Evolutionary conservation across 1,140 invertebrate genomes (phyloP), one percentile per base, ranked within the genome.

Genomic region (Ceratina australensis): DNA sequence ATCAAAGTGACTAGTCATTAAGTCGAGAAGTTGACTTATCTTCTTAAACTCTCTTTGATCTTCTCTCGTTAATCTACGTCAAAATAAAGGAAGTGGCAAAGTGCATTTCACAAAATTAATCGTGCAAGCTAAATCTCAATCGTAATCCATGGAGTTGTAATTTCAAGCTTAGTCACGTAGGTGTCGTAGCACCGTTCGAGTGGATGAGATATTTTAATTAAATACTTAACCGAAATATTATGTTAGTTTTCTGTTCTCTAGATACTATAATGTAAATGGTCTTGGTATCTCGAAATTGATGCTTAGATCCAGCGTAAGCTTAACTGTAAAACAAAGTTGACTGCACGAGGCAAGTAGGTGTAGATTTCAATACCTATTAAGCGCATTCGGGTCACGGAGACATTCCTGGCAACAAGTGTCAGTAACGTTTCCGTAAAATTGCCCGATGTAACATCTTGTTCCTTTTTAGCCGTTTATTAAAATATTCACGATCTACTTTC

Each of bases 321-420:
- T 56, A 42, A 1, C 22, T 57, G 1, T 26, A 3, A 22, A 61
- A 50, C 56, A n/a, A 72, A 72, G 42, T 72, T 49, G 47, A 12
- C 33, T 3, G 22, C 24, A 60, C n/a, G 13, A 42, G 5, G 10
- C 33, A 59, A 59, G 20, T 59, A 59, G 54, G 68, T 47, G 68
- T 26, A 59, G 56, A 60, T 49, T 50, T 72, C 57, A 63, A 72
- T 72, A 63, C 28, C 47, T 63, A 63, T 72, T 72, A 72, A 47
- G 69, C 59, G 7, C 18, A 63, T 72, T 54, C 15, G 12, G 60
- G 49, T 56, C 60, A 56, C 50, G 49, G 15, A 42, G 49, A 65
- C 50, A 65, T 42, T 65, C 28, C 60, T 73, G 28, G 72, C 72
- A 73, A 73, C 72, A 73, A 73, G 72, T 73, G 72, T 73, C 72